Conservation (phyloP, 2,888 invertebrate species). For the Steinernema hermaphroditum region DNA sequence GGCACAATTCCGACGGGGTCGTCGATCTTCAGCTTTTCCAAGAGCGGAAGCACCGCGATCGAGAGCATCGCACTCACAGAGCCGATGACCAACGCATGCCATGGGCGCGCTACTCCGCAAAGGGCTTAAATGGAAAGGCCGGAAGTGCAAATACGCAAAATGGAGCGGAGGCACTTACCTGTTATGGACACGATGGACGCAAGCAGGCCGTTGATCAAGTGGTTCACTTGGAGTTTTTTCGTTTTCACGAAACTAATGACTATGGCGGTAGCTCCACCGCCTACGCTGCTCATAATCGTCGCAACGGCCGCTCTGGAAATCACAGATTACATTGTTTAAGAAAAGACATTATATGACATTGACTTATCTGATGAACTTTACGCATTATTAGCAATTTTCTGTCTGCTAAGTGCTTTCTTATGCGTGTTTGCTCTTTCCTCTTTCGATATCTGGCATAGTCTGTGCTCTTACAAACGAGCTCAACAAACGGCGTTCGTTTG, state of each 20-base stretch:
- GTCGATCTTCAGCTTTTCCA: slow-evolving; percentile 41
- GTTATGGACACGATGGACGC: slow-evolving; percentile 57
- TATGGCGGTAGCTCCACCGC: slow-evolving; percentile 55
- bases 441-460: too few relatives aligned
- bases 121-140: slow-evolving; percentile 44
- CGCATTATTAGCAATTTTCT: too few relatives aligned
- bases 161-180: slow-evolving; percentile 40
- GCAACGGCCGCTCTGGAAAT: slow-evolving; percentile 52
- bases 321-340: background rate
- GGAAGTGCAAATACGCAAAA: background rate
- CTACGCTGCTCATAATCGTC: slow-evolving; percentile 56
- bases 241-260: slow-evolving; percentile 49
- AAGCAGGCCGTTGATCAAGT: slow-evolving; percentile 55
- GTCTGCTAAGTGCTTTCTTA: too few relatives aligned
- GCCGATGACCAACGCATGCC: slow-evolving; percentile 57
- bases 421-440: too few relatives aligned
- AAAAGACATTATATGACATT: too few relatives aligned
- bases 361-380: too few relatives aligned
- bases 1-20: slow-evolving; percentile 60
- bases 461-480: too few relatives aligned
- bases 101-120: slow-evolving; percentile 57
- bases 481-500: too few relatives aligned
- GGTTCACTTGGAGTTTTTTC: slow-evolving; percentile 51
- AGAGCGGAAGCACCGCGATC: slow-evolving; percentile 49
- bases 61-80: slow-evolving; percentile 52